Conservation (phyloP, 1,140 invertebrate genomes). For the Sitophilus oryzae region DNA sequence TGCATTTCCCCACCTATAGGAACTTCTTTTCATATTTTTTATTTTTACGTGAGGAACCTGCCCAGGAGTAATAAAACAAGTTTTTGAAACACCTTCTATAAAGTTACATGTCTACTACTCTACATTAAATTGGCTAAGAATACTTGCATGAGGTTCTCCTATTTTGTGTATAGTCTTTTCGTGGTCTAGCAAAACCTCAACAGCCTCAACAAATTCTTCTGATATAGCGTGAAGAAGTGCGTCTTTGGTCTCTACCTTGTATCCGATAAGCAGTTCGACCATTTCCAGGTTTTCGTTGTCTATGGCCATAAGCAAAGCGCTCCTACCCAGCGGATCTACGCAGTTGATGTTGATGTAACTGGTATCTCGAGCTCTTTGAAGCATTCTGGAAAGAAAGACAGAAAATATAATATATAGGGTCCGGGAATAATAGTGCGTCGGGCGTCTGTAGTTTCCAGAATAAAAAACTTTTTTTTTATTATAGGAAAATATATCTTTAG, state of each 20-base stretch:
- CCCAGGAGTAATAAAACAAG: too few relatives aligned
- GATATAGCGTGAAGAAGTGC: conserved; percentile 94
- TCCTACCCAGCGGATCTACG: conserved; percentile 89
- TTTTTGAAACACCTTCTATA: too few relatives aligned
- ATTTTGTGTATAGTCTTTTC: conserved; percentile 75
- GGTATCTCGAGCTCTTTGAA: conserved; percentile 70
- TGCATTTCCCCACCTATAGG: too few relatives aligned
- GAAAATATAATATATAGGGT: too few relatives aligned
- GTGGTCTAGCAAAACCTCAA: conserved; percentile 90
- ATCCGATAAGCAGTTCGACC: conserved; percentile 90
- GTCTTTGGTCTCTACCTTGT: conserved; percentile 84
- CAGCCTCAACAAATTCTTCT: conserved; percentile 97
- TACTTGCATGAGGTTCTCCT: conserved; percentile 75
- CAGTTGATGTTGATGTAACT: conserved; percentile 93
- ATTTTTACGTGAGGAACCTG: too few relatives aligned
- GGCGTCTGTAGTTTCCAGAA: too few relatives aligned
- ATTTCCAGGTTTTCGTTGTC: conserved; percentile 99
- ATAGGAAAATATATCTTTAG: too few relatives aligned
- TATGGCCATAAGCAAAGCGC: conserved; percentile 91
- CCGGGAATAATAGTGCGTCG: too few relatives aligned
- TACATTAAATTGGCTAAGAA: not conserved
- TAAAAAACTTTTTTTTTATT: too few relatives aligned
- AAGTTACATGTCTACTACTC: too few relatives aligned
- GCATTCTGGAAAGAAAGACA: conserved; percentile 53
- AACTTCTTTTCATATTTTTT: too few relatives aligned